Conservation (phyloP, 2,888 invertebrate species). For the Tachystola acroxantha region DNA sequence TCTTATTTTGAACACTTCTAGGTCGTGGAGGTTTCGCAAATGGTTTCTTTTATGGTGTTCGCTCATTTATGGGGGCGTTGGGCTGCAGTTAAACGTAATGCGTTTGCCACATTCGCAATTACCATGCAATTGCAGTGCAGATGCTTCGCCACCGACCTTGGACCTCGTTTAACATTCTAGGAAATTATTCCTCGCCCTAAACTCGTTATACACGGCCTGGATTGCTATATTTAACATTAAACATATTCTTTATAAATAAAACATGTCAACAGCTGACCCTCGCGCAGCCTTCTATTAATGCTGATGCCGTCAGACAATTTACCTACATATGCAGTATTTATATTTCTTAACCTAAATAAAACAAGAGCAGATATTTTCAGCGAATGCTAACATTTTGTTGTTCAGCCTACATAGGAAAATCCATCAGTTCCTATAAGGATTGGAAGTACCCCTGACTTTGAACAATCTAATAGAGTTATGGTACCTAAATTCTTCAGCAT, state of each 20-base stretch:
- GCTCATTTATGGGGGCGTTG: constrained; percentile 25
- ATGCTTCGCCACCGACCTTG: constrained; percentile 34
- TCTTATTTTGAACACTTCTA: no score
- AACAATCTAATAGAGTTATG: no score
- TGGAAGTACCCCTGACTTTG: no score
- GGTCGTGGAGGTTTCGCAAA: constrained; percentile 25
- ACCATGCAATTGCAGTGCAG: constrained; percentile 27
- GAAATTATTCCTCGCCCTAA: background rate
- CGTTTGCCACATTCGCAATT: constrained; percentile 25
- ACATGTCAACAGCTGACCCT: constrained; percentile 18
- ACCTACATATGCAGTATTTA: constrained; percentile 2
- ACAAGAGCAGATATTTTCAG: background rate
- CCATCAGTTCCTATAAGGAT: no score
- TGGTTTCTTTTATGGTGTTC: constrained; percentile 29
- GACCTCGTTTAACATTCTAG: constrained; percentile 14
- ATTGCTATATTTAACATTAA: constrained; percentile 10
- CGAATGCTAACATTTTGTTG: background rate
- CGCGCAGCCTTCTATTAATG: constrained; percentile 1
- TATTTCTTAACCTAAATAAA: constrained; percentile 1
- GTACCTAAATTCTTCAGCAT: background rate
- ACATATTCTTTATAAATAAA: constrained; percentile 31
- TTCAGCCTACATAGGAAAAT: background rate
- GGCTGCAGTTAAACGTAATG: constrained; percentile 21
- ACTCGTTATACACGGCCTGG: background rate
- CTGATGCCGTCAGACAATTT: constrained; percentile 1